phyloP scores from a whole-genome alignment of 1,140 invertebrate species.

The Leptonema lineaticorne region DNA sequence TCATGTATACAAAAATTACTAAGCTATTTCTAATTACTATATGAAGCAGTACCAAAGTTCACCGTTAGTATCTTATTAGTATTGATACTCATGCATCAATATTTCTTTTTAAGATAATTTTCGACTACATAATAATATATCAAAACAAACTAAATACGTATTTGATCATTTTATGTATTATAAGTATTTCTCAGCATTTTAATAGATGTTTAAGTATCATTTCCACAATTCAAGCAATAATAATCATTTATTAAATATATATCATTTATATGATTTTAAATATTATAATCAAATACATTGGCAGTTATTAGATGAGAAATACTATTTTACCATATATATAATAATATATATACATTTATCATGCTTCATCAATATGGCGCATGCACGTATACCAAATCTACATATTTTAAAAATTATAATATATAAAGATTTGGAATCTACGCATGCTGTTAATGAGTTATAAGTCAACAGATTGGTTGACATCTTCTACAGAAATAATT shows the following conservation, averaged over 20 bases:
- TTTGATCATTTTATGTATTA: no score
- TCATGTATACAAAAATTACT: not conserved
- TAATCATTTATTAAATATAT: no score
- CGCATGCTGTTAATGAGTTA: conserved; percentile 22
- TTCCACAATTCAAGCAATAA: no score
- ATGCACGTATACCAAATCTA: conserved; percentile 2
- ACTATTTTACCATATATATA: not conserved
- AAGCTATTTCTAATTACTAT: no score
- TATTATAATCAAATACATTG: no score
- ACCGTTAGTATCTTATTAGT: conserved; percentile 51
- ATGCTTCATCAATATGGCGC: no score
- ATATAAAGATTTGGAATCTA: not conserved
- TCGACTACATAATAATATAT: no score
- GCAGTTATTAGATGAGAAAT: not conserved
- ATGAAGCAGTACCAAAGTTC: conserved; percentile 49
- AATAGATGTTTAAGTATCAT: no score
- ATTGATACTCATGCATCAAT: conserved; percentile 32
- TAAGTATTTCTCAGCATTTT: no score
- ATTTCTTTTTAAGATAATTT: no score
- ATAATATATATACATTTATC: not conserved
- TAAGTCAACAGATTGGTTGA: not conserved
- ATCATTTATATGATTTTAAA: no score
- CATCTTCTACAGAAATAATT: not conserved
- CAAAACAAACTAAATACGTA: no score
- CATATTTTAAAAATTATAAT: not conserved